Percentiles rank a stretch among this genome's conserved stretches.
These are phyloP conservation scores for Formica aserva DNA, from an alignment of 2,888 invertebrate genomes.

Conservation along the genomic window DNA sequence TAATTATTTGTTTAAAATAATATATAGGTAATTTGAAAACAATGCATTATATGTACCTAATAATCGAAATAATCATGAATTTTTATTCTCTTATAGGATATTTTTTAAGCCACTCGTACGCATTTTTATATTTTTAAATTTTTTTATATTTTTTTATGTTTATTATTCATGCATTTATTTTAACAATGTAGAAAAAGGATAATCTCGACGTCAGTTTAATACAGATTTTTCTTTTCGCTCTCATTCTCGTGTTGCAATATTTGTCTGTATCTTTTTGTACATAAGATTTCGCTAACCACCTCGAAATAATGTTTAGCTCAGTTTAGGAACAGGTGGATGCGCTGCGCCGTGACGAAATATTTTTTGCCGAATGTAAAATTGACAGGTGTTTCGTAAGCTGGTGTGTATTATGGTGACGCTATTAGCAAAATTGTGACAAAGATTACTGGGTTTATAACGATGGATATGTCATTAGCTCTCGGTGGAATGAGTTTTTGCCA, in stretches of 20 bases:
- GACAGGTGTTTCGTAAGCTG: slow-evolving; percentile 57
- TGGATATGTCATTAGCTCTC: slow-evolving; percentile 32
- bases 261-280: background rate
- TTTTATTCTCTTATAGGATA: background rate
- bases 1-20: background rate
- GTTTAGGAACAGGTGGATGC: slow-evolving; percentile 49
- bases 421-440: slow-evolving; percentile 34
- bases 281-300: slow-evolving; percentile 39
- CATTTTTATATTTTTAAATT: background rate
- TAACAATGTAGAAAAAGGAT: background rate
- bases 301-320: slow-evolving; percentile 41
- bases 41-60: background rate
- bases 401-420: slow-evolving; percentile 21
- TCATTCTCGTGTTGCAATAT: background rate
- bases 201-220: background rate
- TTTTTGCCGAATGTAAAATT: slow-evolving; percentile 48
- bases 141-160: background rate
- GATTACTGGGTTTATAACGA: slow-evolving; percentile 26
- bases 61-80: background rate
- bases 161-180: background rate
- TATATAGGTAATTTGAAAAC: background rate
- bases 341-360: background rate
- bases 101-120: background rate
- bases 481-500: slow-evolving; percentile 36
- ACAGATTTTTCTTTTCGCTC: background rate